phyloP scores from a whole-genome alignment of 2,797 vertebrate species.

The Chlorospingus semifuscus region DNA sequence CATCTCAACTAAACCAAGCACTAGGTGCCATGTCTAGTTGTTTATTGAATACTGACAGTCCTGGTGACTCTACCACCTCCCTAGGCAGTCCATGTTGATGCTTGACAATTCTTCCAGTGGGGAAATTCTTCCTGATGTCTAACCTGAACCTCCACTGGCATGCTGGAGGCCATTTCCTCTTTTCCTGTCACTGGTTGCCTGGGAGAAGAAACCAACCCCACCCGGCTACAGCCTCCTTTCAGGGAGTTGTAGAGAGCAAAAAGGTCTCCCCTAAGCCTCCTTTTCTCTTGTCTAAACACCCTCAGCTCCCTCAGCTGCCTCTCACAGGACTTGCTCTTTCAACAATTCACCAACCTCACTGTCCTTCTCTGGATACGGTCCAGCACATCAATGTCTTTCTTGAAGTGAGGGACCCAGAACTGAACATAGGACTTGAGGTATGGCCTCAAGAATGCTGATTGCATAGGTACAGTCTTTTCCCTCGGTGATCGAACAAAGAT shows the following conservation, averaged over 20 bases:
- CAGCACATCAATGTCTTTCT: background rate
- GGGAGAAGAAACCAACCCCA: background rate
- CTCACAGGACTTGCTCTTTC: background rate
- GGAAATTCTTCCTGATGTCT: background rate
- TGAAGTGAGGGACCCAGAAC: background rate
- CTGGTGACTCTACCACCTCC: too few species aligned
- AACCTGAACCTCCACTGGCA: background rate
- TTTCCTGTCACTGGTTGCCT: background rate
- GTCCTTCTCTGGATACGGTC: background rate
- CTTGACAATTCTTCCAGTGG: background rate
- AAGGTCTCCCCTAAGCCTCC: background rate
- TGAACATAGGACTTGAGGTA: background rate
- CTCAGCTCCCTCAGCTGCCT: background rate
- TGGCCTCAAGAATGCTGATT: fast-evolving
- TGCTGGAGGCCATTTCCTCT: background rate
- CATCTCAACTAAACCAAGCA: background rate
- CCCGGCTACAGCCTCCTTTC: background rate
- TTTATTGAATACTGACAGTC: background rate
- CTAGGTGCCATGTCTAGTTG: background rate
- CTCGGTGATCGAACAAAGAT: background rate
- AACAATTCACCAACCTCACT: background rate
- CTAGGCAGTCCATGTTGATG: background rate
- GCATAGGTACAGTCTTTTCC: background rate
- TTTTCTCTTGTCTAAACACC: background rate
- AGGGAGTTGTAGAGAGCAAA: background rate